Percentiles rank a stretch among this genome's conserved stretches.
Evolutionary conservation across 30 jellyfish, hydroid and myxozoan genomes (phyloP).

Genomic region (Clytia hemisphaerica): DNA sequence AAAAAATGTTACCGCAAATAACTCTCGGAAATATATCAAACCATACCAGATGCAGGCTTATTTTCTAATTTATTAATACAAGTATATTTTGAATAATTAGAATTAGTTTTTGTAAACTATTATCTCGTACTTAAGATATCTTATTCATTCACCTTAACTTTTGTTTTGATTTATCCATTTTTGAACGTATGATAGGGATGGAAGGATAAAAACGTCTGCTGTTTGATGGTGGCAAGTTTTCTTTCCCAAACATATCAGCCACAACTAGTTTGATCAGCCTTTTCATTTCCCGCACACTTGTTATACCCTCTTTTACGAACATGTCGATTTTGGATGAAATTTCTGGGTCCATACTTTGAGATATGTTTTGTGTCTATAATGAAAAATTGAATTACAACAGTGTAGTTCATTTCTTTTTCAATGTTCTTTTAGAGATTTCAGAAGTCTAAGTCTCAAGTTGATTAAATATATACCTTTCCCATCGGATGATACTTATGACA

Average conservation of each 20-base stretch:
- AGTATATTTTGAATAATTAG: no score
- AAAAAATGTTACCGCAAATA: no score
- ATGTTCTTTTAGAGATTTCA: no score
- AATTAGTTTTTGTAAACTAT: no score
- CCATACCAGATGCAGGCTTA: no score
- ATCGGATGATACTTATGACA: no score
- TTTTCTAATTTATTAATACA: no score
- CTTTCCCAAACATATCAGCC: conserved; percentile 24
- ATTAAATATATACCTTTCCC: no score
- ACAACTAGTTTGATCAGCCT: conserved; percentile 15
- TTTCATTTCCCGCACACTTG: conserved; percentile 26
- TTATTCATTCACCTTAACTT: conserved; percentile 10
- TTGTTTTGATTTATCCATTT: conserved; percentile 22
- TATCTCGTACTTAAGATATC: no score
- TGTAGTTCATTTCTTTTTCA: no score
- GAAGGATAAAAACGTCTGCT: conserved; percentile 24
- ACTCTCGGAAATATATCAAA: no score
- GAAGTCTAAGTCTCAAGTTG: no score
- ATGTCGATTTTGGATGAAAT: conserved; percentile 4
- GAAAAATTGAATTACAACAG: neutral
- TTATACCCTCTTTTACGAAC: conserved; percentile 28
- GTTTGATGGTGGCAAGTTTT: conserved; percentile 10
- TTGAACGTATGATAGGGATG: conserved; percentile 22
- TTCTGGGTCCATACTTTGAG: conserved; percentile 30
- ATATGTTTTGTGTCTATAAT: conserved; percentile 14